Percentiles rank a stretch among this genome's conserved stretches.
These are phyloP conservation scores for Actinostola sp. DNA, from an alignment of 92 coral and sea anemone species.

Conservation along the genomic window DNA sequence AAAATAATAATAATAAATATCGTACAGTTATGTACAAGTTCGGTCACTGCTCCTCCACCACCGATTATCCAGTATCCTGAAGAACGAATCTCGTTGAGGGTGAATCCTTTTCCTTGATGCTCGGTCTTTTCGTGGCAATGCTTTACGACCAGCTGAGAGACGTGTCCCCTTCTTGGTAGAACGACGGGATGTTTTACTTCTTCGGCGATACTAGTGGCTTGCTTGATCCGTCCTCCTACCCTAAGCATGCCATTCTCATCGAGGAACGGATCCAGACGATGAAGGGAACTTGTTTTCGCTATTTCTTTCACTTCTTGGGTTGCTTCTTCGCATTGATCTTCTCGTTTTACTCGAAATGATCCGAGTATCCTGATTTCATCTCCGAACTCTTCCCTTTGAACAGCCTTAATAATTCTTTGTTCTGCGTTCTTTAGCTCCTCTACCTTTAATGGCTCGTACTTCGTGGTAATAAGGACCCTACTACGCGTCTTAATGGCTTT, in stretches of 20 bases:
- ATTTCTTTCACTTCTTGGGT: not conserved
- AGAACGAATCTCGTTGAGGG: slow-evolving; percentile 58
- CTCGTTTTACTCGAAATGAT: not conserved
- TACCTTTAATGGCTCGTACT: no score
- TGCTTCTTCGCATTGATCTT: not conserved
- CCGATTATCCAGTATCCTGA: slow-evolving; percentile 65
- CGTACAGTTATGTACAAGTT: no score
- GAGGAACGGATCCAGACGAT: slow-evolving; percentile 20
- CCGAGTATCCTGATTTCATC: not conserved
- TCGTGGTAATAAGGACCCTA: no score
- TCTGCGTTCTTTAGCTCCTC: no score
- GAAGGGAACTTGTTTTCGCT: not conserved
- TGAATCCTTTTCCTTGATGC: slow-evolving; percentile 68
- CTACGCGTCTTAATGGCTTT: no score
- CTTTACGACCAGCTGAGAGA: slow-evolving; percentile 3
- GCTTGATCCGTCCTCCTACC: slow-evolving; percentile 3
- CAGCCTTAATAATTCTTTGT: no score
- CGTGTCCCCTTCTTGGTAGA: slow-evolving; percentile 1
- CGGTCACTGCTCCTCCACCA: no score
- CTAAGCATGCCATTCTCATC: slow-evolving; percentile 9
- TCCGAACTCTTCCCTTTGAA: no score
- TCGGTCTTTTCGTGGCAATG: slow-evolving; percentile 34
- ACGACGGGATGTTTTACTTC: slow-evolving; percentile 6
- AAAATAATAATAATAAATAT: no score
- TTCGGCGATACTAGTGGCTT: slow-evolving; percentile 15